Evolutionary conservation across 92 coral and sea anemone genomes (phyloP).

Genomic region (Plumapathes pennacea): DNA sequence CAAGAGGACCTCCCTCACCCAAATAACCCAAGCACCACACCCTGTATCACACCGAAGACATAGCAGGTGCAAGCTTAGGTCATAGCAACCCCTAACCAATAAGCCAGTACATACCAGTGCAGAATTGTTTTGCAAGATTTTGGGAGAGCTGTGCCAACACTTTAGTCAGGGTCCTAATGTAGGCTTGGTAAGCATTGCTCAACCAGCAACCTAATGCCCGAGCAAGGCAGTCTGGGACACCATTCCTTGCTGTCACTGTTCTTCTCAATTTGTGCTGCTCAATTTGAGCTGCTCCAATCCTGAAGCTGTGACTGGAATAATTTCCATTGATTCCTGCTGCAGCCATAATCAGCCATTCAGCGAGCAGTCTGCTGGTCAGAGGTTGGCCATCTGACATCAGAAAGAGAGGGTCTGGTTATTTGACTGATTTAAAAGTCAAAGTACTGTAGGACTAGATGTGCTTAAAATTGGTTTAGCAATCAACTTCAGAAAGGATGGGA

Average conservation of each 20-base stretch:
- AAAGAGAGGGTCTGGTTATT: conserved; percentile 26
- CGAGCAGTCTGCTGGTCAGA: background rate
- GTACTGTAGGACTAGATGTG: no score
- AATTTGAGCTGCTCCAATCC: background rate
- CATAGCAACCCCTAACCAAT: no score
- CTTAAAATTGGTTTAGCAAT: no score
- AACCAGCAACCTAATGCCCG: conserved; percentile 39
- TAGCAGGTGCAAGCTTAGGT: no score
- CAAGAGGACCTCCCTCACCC: no score
- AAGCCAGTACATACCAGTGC: no score
- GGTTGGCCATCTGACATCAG: conserved; percentile 1
- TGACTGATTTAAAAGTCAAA: no score
- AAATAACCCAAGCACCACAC: no score
- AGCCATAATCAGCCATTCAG: background rate
- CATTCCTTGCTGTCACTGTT: no score
- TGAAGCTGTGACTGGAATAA: conserved; percentile 32
- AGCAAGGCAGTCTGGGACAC: conserved; percentile 2
- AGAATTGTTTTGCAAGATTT: background rate
- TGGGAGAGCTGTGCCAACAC: conserved; percentile 2
- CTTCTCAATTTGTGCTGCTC: no score
- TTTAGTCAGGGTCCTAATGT: conserved; percentile 19
- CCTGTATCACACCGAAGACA: no score
- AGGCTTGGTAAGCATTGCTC: conserved; percentile 23
- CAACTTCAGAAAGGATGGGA: no score
- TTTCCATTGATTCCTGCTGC: conserved; percentile 8